Evolutionary conservation across 2,113 vertebrate species (phyloP).

Genomic region (Cercopithecus mona): DNA sequence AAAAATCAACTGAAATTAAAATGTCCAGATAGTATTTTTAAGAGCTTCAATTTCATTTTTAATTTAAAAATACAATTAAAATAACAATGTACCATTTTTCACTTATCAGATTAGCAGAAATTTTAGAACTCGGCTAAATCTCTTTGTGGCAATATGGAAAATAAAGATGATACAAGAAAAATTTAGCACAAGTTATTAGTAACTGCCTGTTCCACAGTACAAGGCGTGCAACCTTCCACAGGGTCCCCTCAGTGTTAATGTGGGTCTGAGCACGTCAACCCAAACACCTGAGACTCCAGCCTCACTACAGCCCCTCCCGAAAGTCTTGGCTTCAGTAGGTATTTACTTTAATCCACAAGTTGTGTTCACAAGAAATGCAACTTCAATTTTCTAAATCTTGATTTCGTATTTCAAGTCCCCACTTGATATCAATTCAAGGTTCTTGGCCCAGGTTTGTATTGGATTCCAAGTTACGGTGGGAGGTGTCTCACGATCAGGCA

Average conservation of each 20-base stretch:
- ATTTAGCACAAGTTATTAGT: background rate
- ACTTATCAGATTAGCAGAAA: background rate
- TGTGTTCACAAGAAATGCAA: background rate
- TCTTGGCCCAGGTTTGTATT: background rate
- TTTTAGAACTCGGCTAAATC: background rate
- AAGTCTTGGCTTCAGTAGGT: background rate
- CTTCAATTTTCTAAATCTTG: background rate
- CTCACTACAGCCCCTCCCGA: too few relatives aligned
- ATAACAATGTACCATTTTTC: background rate
- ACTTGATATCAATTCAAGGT: background rate
- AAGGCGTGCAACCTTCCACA: background rate
- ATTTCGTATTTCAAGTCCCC: background rate
- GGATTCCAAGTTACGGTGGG: background rate
- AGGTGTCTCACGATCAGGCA: too few relatives aligned
- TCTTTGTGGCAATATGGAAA: background rate
- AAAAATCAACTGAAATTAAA: background rate
- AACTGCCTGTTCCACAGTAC: background rate
- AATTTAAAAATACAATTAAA: background rate
- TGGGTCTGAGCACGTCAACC: rapidly evolving
- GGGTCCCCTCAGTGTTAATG: background rate
- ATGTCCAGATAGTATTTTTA: background rate
- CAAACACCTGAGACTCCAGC: rapidly evolving
- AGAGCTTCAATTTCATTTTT: background rate
- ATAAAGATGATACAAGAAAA: background rate
- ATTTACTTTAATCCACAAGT: background rate